These are phyloP conservation scores for Antigone vipio DNA, from an alignment of 2,113 vertebrate species.

Conservation along the genomic window DNA sequence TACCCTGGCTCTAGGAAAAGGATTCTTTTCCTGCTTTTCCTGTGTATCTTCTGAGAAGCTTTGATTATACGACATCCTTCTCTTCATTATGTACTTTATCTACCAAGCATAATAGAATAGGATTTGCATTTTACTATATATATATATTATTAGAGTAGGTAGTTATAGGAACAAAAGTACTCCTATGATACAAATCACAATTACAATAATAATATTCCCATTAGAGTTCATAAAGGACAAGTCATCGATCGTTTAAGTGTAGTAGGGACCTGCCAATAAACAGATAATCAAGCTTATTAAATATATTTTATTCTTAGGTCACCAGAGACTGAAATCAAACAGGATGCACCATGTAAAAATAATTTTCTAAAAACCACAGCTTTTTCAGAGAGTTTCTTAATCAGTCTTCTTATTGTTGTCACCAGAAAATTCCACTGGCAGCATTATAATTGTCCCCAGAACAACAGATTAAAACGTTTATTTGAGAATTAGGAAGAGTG, in stretches of 20 bases:
- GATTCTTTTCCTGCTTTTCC: not conserved
- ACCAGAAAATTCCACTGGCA: not conserved
- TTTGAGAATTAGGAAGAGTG: not conserved
- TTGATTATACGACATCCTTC: not conserved
- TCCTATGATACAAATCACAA: not conserved
- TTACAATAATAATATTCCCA: not conserved
- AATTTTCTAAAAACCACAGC: not conserved
- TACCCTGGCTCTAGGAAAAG: not conserved
- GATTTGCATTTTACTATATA: not conserved
- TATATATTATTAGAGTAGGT: not conserved
- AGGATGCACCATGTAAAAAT: not conserved
- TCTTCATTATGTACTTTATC: not conserved
- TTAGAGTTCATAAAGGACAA: not conserved
- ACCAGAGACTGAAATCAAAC: not conserved
- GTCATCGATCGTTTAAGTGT: not conserved
- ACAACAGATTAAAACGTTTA: not conserved
- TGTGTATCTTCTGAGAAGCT: not conserved
- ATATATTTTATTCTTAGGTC: not conserved
- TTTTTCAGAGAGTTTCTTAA: not conserved
- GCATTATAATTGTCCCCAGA: not conserved
- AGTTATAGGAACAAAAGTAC: not conserved
- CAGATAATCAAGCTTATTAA: not conserved
- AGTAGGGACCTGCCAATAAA: not conserved
- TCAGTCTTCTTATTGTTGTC: not conserved
- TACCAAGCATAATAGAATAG: not conserved